Evolutionary conservation across 1,140 invertebrate genomes (phyloP).

Genomic region (Habropoda laboriosa): DNA sequence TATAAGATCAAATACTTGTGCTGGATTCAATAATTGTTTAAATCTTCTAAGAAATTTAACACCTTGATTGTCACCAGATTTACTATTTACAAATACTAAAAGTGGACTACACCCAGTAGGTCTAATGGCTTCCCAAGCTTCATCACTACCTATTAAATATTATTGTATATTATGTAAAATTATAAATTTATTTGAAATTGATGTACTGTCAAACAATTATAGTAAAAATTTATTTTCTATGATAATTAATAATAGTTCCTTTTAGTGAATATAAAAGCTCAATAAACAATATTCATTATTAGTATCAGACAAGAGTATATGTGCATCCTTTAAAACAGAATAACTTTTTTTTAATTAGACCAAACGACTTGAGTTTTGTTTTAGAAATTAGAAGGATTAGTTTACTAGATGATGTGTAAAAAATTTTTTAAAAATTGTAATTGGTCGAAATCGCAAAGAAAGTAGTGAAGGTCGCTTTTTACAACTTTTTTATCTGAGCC

Average conservation of each 20-base stretch:
- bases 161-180: not conserved
- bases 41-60: conserved; percentile 98
- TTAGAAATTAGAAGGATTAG: too few species aligned
- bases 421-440: too few species aligned
- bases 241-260: conserved; percentile 1
- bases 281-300: not conserved
- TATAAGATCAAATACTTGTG: conserved; percentile 98
- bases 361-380: too few species aligned
- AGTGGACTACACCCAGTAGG: conserved; percentile 92
- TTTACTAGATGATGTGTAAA: too few species aligned
- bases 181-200: not conserved
- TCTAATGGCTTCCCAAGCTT: conserved; percentile 94
- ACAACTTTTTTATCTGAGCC: too few species aligned
- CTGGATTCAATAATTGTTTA: conserved; percentile 97
- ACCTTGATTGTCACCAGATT: conserved; percentile 98
- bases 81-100: conserved; percentile 98
- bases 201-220: not conserved
- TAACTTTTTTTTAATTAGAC: too few species aligned
- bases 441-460: too few species aligned
- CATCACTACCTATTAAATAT: conserved; percentile 85
- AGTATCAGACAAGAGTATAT: not conserved
- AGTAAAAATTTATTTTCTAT: not conserved
- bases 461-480: too few species aligned
- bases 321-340: too few species aligned
- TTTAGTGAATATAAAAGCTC: not conserved